Base-by-base conservation (phyloP, 1,140 invertebrate genomes). In the Drosophila ambigua region DNA sequence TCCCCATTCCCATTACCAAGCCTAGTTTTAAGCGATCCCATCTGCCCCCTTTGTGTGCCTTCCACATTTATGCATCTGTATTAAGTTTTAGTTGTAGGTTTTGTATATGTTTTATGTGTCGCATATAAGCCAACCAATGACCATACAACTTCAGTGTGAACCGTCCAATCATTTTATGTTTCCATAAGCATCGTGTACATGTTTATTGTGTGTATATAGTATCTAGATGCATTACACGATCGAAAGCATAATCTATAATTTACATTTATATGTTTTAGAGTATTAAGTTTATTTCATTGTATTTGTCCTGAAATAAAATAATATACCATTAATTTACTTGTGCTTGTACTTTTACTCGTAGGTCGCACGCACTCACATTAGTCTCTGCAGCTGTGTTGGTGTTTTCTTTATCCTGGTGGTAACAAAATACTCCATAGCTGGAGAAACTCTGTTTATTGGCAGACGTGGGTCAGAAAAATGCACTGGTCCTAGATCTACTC, bases 81-180 rank as follows among this genome's bases (percentile, higher is more conserved):
- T 57, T 79, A 67, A 59, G 31, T 23, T 20, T 39, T 16, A 52
- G 23, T 53, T 45, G 54, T 67, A 53, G 4, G 43, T 50, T 53
- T 68, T 65, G 54, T 63, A 50, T 82, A 82, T 82, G 79, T 75
- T 63, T 60, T 75, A 77, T 75, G 72, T 74, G 79, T 82, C 79
- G 57, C 79, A 82, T 82, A 82, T 78, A 79, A 78, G 23, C 39
- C 54, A 79, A 65, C 15, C 28, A 81, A 73, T 28, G 82, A 85
- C 82, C 82, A 85, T 85, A 85, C 62, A 53, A 66, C 85, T 84
- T 74, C 85, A 90, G 85, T 90, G 85, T 85, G 65, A 89, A 79
- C 85, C 85, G 85, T 90, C 85, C 85, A 90, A 90, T 90, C 79
- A 77, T 66, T 81, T 76, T 87, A 74, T 85, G 82, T 88, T 88